Evolutionary conservation across 2,113 vertebrate genomes (phyloP).

Genomic region (Rhinolophus sinicus): DNA sequence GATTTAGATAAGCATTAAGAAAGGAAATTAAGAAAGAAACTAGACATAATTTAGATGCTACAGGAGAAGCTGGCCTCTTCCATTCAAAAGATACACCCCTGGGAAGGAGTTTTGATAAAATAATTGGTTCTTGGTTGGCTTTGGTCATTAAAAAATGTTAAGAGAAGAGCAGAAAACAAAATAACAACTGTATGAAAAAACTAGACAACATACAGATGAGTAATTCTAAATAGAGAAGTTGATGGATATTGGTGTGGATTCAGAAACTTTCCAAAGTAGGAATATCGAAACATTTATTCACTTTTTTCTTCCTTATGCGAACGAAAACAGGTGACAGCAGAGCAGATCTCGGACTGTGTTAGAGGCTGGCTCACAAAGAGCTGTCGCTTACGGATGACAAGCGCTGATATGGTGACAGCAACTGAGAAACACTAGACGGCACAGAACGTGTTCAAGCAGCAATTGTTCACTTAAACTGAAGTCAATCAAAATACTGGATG

Average conservation of each 20-base stretch:
- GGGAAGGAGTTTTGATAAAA: background rate
- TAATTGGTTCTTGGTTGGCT: background rate
- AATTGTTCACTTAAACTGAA: background rate
- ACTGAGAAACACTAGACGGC: background rate
- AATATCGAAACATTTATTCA: slow-evolving; percentile 16
- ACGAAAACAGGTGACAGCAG: background rate
- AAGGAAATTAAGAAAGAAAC: background rate
- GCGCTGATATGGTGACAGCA: too few species aligned
- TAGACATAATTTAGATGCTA: rapidly evolving
- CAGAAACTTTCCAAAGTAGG: slow-evolving; percentile 2
- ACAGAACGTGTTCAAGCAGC: background rate
- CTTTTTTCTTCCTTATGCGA: background rate
- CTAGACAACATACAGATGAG: background rate
- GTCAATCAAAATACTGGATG: background rate
- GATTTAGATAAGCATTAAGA: background rate
- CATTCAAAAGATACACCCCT: rapidly evolving
- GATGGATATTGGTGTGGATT: background rate
- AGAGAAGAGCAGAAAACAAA: background rate
- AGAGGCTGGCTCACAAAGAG: background rate
- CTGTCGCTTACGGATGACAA: background rate
- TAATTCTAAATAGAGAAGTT: background rate
- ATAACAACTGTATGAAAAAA: background rate
- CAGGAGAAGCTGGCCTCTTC: rapidly evolving
- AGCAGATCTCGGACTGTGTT: too few species aligned
- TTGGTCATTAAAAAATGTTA: background rate